Conservation (phyloP, 2,888 invertebrate species). For the Diarsia dahlii region DNA sequence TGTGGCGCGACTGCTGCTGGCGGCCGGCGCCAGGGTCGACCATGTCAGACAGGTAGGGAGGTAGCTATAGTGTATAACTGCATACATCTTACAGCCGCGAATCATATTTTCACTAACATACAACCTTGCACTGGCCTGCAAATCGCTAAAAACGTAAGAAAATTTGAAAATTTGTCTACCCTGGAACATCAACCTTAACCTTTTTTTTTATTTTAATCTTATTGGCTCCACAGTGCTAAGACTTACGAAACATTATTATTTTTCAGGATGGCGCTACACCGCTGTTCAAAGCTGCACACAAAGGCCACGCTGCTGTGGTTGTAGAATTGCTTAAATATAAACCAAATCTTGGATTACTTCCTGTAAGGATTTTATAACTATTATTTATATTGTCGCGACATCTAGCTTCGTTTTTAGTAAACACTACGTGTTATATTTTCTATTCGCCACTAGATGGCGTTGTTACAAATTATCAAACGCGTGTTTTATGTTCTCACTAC, state of each 20-base stretch:
- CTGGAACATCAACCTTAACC: too few relatives aligned
- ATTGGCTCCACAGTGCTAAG: neutral
- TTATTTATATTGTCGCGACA: neutral
- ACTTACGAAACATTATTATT: neutral
- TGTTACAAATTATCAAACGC: neutral
- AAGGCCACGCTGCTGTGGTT: slow-evolving; percentile 97
- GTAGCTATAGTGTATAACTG: too few relatives aligned
- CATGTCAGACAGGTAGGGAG: slow-evolving; percentile 92
- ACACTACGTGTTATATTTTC: too few relatives aligned
- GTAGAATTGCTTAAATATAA: slow-evolving; percentile 95
- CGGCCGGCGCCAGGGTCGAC: slow-evolving; percentile 95
- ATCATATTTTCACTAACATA: too few relatives aligned
- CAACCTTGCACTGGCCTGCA: too few relatives aligned
- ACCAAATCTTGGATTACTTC: slow-evolving; percentile 95
- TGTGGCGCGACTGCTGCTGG: slow-evolving; percentile 94
- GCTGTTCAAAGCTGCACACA: slow-evolving; percentile 98
- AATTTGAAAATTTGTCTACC: too few relatives aligned
- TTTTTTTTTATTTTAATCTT: too few relatives aligned
- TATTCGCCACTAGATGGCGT: slow-evolving; percentile 26
- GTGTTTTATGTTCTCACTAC: neutral
- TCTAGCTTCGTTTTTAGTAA: neutral
- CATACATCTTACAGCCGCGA: too few relatives aligned
- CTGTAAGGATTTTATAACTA: slow-evolving; percentile 90
- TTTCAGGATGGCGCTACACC: slow-evolving; percentile 97
- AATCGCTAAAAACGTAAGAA: too few relatives aligned